phyloP scores from a whole-genome alignment of 92 coral and sea anemone genomes.

The Phenganax marumi region DNA sequence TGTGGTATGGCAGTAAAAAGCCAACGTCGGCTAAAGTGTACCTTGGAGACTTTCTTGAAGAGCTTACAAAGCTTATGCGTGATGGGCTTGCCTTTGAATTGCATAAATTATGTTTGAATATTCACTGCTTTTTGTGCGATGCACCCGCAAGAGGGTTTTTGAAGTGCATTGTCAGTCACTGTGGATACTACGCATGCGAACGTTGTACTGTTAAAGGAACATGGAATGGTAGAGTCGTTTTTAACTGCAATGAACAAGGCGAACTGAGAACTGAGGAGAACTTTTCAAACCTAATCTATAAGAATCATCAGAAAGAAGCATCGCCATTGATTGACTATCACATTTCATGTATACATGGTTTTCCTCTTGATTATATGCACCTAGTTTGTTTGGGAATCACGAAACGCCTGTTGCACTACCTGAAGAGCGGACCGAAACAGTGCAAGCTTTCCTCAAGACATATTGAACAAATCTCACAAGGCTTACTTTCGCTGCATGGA shows the following conservation, averaged over 20 bases:
- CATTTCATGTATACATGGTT: background rate
- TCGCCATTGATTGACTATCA: background rate
- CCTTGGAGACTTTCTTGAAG: background rate
- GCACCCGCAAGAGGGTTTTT: slow-evolving; percentile 1
- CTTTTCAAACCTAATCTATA: background rate
- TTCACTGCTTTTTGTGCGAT: slow-evolving; percentile 2
- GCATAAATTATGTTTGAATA: background rate
- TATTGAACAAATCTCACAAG: background rate
- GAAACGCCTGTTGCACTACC: background rate
- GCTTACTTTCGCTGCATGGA: background rate
- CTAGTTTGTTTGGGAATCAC: slow-evolving; percentile 2
- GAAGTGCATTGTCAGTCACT: slow-evolving; percentile 2
- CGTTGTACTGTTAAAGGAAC: background rate
- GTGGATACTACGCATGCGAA: background rate
- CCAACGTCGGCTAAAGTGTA: background rate
- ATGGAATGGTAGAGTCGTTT: slow-evolving; percentile 13
- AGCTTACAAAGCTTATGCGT: background rate
- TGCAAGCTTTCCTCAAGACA: slow-evolving; percentile 8
- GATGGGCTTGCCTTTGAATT: background rate
- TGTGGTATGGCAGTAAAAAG: background rate
- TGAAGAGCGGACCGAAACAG: background rate
- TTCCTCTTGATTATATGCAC: slow-evolving; percentile 8
- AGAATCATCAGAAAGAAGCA: background rate
- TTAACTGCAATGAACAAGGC: background rate
- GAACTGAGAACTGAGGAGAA: background rate